Conservation (phyloP, 2,888 invertebrate species). For the Xestia sexstrigata region DNA sequence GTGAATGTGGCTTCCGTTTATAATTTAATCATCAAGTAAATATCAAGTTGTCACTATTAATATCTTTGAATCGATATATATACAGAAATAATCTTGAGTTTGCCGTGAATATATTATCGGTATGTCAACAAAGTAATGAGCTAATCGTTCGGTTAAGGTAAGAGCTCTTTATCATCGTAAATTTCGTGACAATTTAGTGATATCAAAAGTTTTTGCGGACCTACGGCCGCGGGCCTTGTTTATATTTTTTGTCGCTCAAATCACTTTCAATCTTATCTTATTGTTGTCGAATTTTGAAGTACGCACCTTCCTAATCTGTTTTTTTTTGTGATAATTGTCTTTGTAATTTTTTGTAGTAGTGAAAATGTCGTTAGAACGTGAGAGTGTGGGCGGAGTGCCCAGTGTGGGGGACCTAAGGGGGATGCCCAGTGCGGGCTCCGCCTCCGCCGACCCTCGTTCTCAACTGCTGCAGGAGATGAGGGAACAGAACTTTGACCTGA, state of each 20-base stretch:
- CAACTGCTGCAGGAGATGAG: slow-evolving; percentile 96
- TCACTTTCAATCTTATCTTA: slow-evolving; percentile 59
- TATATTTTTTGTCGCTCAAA: slow-evolving; percentile 62
- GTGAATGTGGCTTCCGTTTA: slow-evolving; percentile 33
- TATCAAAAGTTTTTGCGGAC: slow-evolving; percentile 32
- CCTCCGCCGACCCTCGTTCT: slow-evolving; percentile 92
- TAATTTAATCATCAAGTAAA: slow-evolving; percentile 58
- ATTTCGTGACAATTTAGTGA: slow-evolving; percentile 31
- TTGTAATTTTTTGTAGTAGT: slow-evolving; percentile 53
- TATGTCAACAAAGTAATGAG: slow-evolving; percentile 86
- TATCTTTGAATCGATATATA: slow-evolving; percentile 85
- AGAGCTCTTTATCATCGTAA: slow-evolving; percentile 56
- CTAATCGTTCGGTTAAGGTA: slow-evolving; percentile 80
- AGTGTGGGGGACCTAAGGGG: slow-evolving; percentile 68
- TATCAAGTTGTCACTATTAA: slow-evolving; percentile 71
- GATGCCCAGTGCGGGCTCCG: slow-evolving; percentile 64
- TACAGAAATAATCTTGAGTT: slow-evolving; percentile 80
- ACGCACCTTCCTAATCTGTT: slow-evolving; percentile 4
- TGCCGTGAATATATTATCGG: slow-evolving; percentile 82
- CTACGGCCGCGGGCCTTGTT: slow-evolving; percentile 53
- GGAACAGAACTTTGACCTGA: slow-evolving; percentile 98
- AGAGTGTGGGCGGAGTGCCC: slow-evolving; percentile 80
- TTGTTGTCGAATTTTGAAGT: slow-evolving; percentile 36
- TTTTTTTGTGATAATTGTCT: slow-evolving; percentile 8
- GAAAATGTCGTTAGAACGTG: slow-evolving; percentile 85